Evolutionary conservation across 1,140 invertebrate species (phyloP), one percentile per base, ranked within the genome.

Genomic region (Chionoecetes opilio): DNA sequence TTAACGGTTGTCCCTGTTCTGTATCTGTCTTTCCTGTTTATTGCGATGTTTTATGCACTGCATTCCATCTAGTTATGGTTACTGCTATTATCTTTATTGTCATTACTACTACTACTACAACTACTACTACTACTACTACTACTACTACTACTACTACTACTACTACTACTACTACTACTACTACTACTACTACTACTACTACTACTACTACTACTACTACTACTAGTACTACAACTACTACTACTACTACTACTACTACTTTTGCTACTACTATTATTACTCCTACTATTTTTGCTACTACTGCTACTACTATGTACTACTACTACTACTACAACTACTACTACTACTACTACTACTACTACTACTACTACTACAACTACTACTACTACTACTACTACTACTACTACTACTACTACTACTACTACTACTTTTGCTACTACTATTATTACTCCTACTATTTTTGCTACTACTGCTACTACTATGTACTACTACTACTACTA

Each of bases 71-170:
- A n/a, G 41, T 8, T 46, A 5, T 46, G 41, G 5, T 46, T 46
- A 46, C 41, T 46, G 14, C 41, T 46, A 46, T 14, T 46, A 14
- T 14, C 3, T 26, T 8, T 8, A n/a, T n/a, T 26, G 21, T n/a
- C 21, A 75, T n/a, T n/a, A 75, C 63, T 3, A 75, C n/a, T 0
- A 21, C 21, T 75, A 75, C 21, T 75, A n/a, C 5, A n/a, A 75
- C 63, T 75, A n/a, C 63, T 75, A 75, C 63, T 75, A n/a, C 63
- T 75, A 75, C 63, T 75, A n/a, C 63, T 75, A 75, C 63, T 75
- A 75, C 63, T 75, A 75, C 63, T 75, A 75, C 63, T 75, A 75
- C 63, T 75, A 75, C n/a, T 75, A 75, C 63, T 75, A 75, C 63
- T 75, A 75, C 63, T 75, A 75, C 63, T 75, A 75, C 63, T 75